These are phyloP conservation scores for Delia radicum DNA, from an alignment of 1,140 invertebrate genomes.

Conservation along the genomic window DNA sequence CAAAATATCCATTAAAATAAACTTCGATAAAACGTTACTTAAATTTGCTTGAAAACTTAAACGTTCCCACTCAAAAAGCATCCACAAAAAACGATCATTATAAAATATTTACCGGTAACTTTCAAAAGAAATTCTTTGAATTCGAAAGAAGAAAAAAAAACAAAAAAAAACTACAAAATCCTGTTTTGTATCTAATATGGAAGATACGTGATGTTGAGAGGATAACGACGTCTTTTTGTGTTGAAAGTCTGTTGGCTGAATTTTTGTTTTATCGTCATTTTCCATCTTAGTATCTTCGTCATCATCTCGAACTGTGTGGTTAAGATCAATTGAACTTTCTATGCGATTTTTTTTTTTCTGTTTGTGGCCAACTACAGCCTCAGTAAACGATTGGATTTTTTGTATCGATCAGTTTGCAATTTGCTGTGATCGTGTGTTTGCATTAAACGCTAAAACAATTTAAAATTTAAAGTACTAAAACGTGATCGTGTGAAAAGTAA, in stretches of 20 bases:
- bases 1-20: neutral
- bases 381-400: neutral
- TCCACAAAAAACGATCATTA: neutral
- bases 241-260: neutral
- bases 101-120: neutral
- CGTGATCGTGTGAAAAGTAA: neutral
- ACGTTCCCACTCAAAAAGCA: neutral
- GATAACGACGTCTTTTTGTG: neutral
- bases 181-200: neutral
- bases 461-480: neutral
- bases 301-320: neutral
- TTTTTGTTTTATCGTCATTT: neutral
- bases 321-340: conserved; percentile 5
- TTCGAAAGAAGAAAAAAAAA: too few relatives aligned
- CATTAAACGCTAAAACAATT: neutral
- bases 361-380: neutral
- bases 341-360: neutral
- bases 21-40: neutral
- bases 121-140: neutral
- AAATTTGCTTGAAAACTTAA: neutral
- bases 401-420: conserved; percentile 23
- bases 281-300: neutral
- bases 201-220: neutral
- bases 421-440: conserved; percentile 17
- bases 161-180: neutral